Percentiles rank a stretch among this genome's conserved stretches.
Conservation (phyloP, 1,140 invertebrate species). For the Pseudomyrmex dendroicus region DNA sequence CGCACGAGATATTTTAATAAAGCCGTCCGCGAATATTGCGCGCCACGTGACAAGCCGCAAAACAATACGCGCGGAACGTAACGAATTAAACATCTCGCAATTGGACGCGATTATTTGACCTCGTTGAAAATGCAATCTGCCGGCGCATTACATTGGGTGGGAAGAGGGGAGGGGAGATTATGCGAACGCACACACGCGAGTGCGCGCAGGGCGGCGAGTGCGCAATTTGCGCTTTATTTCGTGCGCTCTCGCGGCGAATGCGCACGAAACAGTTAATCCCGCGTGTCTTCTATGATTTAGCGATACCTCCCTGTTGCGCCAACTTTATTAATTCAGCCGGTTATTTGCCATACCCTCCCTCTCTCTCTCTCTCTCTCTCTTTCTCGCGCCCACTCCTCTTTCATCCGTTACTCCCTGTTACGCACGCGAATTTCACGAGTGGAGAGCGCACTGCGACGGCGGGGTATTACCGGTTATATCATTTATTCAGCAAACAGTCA, state of each 20-base stretch:
- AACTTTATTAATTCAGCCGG: slow-evolving; percentile 59
- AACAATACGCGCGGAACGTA: slow-evolving; percentile 47
- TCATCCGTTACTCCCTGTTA: slow-evolving; percentile 46
- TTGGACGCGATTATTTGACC: slow-evolving; percentile 61
- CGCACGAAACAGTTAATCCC: slow-evolving; percentile 33
- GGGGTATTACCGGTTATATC: slow-evolving; percentile 66
- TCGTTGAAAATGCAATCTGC: slow-evolving; percentile 61
- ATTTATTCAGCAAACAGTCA: slow-evolving; percentile 71
- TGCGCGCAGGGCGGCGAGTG: slow-evolving; percentile 15
- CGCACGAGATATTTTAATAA: slow-evolving; percentile 53
- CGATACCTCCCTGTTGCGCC: slow-evolving; percentile 54
- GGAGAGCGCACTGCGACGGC: slow-evolving; percentile 34
- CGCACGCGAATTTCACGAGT: slow-evolving; percentile 35
- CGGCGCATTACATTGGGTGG: slow-evolving; percentile 17
- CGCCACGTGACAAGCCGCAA: slow-evolving; percentile 13
- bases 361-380: not conserved
- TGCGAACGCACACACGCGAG: not conserved
- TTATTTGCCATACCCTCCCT: slow-evolving; percentile 43
- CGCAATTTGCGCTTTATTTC: slow-evolving; percentile 51
- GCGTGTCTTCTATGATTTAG: slow-evolving; percentile 59
- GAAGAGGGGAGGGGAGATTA: not conserved
- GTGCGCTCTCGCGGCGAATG: not conserved
- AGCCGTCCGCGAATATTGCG: slow-evolving; percentile 48
- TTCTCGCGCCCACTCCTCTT: not conserved
- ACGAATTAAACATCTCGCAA: slow-evolving; percentile 58